These are phyloP conservation scores for Macrotrachela quadricornifera DNA, from an alignment of 1,140 invertebrate genomes.

Conservation along the genomic window DNA sequence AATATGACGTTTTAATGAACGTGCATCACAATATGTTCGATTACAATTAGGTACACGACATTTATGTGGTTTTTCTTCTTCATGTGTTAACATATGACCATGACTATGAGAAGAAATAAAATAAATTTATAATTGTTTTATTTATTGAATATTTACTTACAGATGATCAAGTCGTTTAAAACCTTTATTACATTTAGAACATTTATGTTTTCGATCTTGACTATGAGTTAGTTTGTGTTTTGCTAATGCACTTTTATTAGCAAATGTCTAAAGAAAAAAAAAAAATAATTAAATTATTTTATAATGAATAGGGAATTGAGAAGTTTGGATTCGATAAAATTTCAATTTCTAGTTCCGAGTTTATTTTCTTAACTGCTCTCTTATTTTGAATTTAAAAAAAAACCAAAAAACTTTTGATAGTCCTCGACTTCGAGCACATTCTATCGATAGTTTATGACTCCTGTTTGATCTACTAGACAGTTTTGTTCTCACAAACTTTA, in stretches of 20 bases:
- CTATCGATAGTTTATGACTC: no score
- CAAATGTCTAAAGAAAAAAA: constrained; percentile 52
- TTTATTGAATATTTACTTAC: constrained; percentile 42
- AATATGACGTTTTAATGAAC: constrained; percentile 72
- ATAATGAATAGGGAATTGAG: no score
- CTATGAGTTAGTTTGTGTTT: constrained; percentile 94
- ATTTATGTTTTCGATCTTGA: constrained; percentile 85
- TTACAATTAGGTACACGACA: constrained; percentile 84
- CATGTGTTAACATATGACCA: constrained; percentile 85
- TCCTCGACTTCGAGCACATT: no score
- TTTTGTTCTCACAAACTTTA: no score
- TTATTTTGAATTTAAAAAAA: no score
- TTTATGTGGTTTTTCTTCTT: constrained; percentile 88
- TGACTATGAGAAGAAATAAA: constrained; percentile 20
- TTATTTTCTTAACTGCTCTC: no score
- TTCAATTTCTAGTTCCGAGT: no score
- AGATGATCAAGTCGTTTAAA: constrained; percentile 96
- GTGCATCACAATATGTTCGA: constrained; percentile 86
- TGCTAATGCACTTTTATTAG: constrained; percentile 80
- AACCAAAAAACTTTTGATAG: no score
- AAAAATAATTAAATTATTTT: no score
- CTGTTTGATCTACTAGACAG: no score
- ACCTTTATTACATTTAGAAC: constrained; percentile 76
- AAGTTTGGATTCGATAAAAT: no score
- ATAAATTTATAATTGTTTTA: no score